phyloP scores from a whole-genome alignment of 2,113 vertebrate species.

The Osmerus eperlanus region DNA sequence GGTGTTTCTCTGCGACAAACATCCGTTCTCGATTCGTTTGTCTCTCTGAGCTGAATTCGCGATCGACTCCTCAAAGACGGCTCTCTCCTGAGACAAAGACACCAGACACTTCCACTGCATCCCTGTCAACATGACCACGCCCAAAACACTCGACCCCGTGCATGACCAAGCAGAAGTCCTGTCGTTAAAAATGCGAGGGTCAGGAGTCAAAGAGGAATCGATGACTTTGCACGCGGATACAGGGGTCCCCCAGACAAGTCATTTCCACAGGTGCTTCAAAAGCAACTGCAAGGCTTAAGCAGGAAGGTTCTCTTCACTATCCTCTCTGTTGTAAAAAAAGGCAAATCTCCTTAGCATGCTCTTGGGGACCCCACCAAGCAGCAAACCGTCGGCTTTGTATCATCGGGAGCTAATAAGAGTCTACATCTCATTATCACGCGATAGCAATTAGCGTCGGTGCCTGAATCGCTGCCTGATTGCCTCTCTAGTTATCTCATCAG shows the following conservation, averaged over 20 bases:
- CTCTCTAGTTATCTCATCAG: slow-evolving; percentile 71
- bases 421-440: slow-evolving; percentile 65
- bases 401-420: slow-evolving; percentile 48
- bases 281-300: neutral
- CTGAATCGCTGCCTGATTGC: slow-evolving; percentile 63
- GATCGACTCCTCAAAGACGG: no score
- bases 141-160: no score
- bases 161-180: no score
- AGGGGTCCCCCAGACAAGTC: neutral
- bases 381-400: slow-evolving; percentile 48
- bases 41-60: neutral
- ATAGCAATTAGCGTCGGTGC: slow-evolving; percentile 71
- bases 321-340: neutral
- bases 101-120: no score
- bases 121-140: no score
- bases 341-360: neutral
- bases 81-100: no score
- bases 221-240: no score
- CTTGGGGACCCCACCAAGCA: slow-evolving; percentile 33
- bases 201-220: no score
- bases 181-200: no score
- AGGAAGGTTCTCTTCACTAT: slow-evolving; percentile 6
- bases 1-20: no score
- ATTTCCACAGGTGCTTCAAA: neutral
- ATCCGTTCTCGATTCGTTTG: neutral